Conservation (phyloP, 2,888 invertebrate species). For the Lithosia quadra region DNA sequence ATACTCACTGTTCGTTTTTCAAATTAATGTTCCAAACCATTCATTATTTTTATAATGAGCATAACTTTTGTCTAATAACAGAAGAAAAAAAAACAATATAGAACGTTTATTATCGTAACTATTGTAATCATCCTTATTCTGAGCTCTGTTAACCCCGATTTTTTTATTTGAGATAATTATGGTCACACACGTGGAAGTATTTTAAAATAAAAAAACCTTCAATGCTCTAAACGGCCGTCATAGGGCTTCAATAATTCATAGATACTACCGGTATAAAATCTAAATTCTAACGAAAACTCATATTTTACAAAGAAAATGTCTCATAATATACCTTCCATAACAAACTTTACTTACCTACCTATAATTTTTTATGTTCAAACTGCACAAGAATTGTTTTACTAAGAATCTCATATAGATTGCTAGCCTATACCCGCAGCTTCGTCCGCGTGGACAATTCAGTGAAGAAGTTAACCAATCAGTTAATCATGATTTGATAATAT, state of each 20-base stretch:
- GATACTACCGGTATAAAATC: slow-evolving; percentile 42
- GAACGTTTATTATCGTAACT: background rate
- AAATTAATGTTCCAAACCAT: background rate
- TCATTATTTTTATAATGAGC: background rate
- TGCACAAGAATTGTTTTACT: too few species aligned
- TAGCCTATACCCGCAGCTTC: too few species aligned
- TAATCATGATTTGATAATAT: background rate
- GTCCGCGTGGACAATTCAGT: too few species aligned
- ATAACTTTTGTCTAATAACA: background rate
- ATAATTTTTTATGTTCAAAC: too few species aligned
- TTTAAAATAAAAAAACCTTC: slow-evolving; percentile 48
- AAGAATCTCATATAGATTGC: too few species aligned
- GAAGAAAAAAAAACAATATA: background rate
- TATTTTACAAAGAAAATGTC: slow-evolving; percentile 8
- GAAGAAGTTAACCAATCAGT: background rate
- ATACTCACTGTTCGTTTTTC: background rate
- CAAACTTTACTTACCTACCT: background rate
- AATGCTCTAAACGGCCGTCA: slow-evolving; percentile 51
- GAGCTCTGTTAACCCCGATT: background rate
- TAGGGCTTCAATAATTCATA: slow-evolving; percentile 48
- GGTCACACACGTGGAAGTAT: slow-evolving; percentile 46
- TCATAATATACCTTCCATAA: background rate
- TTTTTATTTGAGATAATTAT: slow-evolving; percentile 32
- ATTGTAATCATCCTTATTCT: background rate
- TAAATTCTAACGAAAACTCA: slow-evolving; percentile 27